Base-by-base conservation (phyloP, 2,113 vertebrate species). In the Nesospiza acunhae region DNA sequence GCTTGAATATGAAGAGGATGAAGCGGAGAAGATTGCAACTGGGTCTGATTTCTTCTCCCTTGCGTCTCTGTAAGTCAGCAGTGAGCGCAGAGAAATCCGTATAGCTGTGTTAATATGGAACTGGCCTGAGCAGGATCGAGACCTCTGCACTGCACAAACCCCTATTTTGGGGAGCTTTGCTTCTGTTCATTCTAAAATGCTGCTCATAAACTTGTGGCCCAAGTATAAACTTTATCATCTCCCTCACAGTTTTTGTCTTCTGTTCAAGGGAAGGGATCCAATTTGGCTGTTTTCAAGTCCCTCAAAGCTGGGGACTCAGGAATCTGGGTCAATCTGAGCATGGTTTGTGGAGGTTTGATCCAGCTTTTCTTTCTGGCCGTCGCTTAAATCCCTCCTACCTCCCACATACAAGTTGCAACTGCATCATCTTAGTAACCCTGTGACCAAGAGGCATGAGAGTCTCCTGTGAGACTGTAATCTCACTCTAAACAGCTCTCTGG, bases 381-480 rank as follows among this genome's bases (percentile, higher is more conserved):
- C 4, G 20, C 87, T 96, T 93, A 95, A 96, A 97, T 95, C 94
- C 82, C 75, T 91, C 85, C 94, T 87, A 49, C 81, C 90, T 92
- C 94, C 88, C 1, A 1, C 72, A 59, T 79, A 42, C 56, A 60
- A 92, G 82, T 94, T 93, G 90, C 90, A 91, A 93, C 94, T 84
- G 92, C 82, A 97, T 90, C 42, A 37, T 90, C 8, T 5, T 81
- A 83, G 90, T 97, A 97, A 97, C 97, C 91, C 91, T 15, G 46
- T 95, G 97, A 96, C 95, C 80, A n/a, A 94, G 93, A 97, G 90
- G 96, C 94, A 97, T 28, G 87, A 96, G 96, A 96, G 80, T 84
- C 89, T 97, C 97, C 96, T 96, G 84, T 30, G 93, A 97, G 97
- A 93, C 96, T 96, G 80, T 96, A 95, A 97, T 97, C 97, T 97